Conservation (phyloP, 2,888 invertebrate genomes). For the Hirtodrosophila cameraria region DNA sequence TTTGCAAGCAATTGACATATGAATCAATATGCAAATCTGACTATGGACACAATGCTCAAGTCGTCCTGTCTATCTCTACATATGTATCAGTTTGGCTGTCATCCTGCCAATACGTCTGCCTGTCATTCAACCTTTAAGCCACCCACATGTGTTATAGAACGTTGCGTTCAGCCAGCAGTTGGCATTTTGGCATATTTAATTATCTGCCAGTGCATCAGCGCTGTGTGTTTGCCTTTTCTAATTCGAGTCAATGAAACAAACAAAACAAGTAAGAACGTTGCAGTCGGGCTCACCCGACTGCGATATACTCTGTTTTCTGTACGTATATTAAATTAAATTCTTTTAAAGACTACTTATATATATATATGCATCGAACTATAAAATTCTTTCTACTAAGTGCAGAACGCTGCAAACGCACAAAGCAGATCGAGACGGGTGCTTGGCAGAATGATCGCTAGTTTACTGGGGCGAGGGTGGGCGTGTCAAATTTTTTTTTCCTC, state of each 20-base stretch:
- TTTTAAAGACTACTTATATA: too few species aligned
- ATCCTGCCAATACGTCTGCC: slow-evolving; percentile 23
- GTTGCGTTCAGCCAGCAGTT: slow-evolving; percentile 9
- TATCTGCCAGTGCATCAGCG: slow-evolving; percentile 48
- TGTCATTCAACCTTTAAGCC: slow-evolving; percentile 45
- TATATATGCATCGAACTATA: too few species aligned
- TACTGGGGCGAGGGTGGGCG: too few species aligned
- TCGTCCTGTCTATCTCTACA: not conserved
- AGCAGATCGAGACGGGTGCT: too few species aligned
- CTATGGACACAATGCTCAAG: slow-evolving; percentile 24
- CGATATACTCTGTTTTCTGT: too few species aligned
- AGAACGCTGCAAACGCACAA: too few species aligned
- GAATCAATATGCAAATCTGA: slow-evolving; percentile 54
- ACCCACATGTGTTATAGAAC: slow-evolving; percentile 30
- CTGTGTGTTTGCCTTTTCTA: slow-evolving; percentile 8
- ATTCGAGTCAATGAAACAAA: slow-evolving; percentile 9
- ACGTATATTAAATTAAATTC: too few species aligned
- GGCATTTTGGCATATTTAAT: slow-evolving; percentile 50
- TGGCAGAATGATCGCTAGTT: too few species aligned
- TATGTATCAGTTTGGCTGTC: slow-evolving; percentile 19
- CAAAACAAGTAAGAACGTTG: too few species aligned
- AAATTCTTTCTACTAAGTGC: too few species aligned
- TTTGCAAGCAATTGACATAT: slow-evolving; percentile 46
- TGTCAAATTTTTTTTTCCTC: too few species aligned
- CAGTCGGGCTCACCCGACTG: too few species aligned